Conservation (phyloP, 1,140 invertebrate species). For the Ruditapes philippinarum region DNA sequence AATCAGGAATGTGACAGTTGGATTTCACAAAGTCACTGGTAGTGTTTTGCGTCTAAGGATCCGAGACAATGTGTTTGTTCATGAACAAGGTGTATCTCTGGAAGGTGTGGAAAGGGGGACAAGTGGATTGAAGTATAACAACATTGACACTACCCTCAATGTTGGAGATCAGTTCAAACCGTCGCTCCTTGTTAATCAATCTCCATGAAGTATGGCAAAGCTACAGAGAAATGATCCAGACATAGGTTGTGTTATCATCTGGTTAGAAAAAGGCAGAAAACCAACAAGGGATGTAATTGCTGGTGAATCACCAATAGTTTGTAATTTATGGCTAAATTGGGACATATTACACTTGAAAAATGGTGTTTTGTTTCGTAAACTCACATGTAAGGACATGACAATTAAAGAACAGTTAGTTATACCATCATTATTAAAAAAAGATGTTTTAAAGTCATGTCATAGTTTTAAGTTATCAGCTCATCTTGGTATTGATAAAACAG, state of each 20-base stretch:
- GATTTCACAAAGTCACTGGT: too few species aligned
- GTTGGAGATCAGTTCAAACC: not conserved
- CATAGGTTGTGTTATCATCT: not conserved
- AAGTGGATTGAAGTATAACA: not conserved
- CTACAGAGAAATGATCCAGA: not conserved
- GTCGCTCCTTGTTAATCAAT: not conserved
- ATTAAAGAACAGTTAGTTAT: slow-evolving; percentile 21
- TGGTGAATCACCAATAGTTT: not conserved
- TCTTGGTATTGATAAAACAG: slow-evolving; percentile 36
- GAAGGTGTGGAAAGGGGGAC: not conserved
- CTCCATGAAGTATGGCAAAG: not conserved
- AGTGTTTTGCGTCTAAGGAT: not conserved
- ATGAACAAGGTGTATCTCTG: too few species aligned
- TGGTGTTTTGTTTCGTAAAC: slow-evolving; percentile 40
- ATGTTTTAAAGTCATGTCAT: slow-evolving; percentile 35
- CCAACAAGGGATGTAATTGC: not conserved
- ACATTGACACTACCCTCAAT: not conserved
- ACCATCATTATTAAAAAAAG: not conserved
- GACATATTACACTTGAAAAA: not conserved
- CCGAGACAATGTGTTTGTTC: not conserved
- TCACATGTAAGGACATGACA: not conserved
- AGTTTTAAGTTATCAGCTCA: slow-evolving; percentile 26
- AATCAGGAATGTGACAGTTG: too few species aligned
- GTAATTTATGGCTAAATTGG: slow-evolving; percentile 21
- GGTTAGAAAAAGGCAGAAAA: not conserved